phyloP scores from a whole-genome alignment of 2,113 vertebrate species.

The Scatophagus argus region DNA sequence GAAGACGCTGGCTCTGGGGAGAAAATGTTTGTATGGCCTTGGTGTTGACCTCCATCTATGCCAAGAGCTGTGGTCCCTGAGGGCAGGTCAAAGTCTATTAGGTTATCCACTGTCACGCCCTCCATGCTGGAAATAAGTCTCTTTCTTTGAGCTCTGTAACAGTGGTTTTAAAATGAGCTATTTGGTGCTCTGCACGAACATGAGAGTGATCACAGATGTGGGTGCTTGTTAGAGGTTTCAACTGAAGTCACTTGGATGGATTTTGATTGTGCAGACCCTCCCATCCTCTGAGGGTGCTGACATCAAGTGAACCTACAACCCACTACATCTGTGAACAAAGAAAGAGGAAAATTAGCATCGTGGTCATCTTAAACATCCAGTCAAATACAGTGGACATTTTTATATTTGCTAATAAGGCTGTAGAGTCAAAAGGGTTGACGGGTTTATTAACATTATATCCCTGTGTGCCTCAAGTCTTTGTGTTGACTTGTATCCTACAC shows the following conservation, averaged over 20 bases:
- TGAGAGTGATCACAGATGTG: background rate
- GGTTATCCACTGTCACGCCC: conserved; percentile 86
- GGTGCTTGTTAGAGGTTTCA: conserved; percentile 5
- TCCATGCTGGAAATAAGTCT: conserved; percentile 83
- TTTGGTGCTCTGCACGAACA: conserved; percentile 22
- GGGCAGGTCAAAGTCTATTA: conserved; percentile 88
- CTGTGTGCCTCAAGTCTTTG: too few relatives aligned
- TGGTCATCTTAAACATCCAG: background rate
- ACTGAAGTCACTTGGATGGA: background rate
- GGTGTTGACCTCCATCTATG: conserved; percentile 47
- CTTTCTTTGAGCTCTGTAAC: background rate
- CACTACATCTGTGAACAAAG: conserved; percentile 61
- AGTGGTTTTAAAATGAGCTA: background rate
- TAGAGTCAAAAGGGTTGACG: too few relatives aligned
- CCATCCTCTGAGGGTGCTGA: conserved; percentile 52
- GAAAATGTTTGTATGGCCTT: conserved; percentile 54
- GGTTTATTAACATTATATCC: too few relatives aligned
- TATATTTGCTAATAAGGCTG: too few relatives aligned
- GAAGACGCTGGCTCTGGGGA: conserved; percentile 64
- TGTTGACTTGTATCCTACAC: too few relatives aligned
- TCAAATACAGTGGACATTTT: background rate
- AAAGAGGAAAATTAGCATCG: background rate
- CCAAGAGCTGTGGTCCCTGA: conserved; percentile 67
- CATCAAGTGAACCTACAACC: conserved; percentile 41
- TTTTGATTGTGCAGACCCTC: conserved; percentile 23